Conservation (phyloP, 2,888 invertebrate species). For the Drosophila subquinaria region DNA sequence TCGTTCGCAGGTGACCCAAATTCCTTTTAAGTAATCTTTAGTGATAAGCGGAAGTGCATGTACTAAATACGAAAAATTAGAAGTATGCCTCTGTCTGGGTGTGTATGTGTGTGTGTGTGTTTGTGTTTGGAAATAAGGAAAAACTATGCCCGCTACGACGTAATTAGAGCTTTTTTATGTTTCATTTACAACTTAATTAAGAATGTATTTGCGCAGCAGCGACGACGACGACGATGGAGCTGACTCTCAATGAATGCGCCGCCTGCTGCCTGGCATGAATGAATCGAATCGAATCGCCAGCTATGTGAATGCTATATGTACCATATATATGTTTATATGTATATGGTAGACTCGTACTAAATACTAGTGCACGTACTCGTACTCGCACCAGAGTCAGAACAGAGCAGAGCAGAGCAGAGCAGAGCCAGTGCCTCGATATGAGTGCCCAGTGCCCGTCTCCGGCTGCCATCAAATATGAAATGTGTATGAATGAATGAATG, state of each 20-base stretch:
- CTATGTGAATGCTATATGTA: constrained; percentile 15
- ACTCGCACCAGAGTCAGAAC: neutral
- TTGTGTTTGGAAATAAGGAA: constrained; percentile 44
- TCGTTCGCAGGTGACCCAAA: constrained; percentile 65
- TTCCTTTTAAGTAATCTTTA: constrained; percentile 70
- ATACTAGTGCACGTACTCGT: constrained; percentile 8
- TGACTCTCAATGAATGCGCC: constrained; percentile 53
- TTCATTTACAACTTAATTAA: constrained; percentile 78
- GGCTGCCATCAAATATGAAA: constrained; percentile 48
- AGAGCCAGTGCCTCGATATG: constrained; percentile 15
- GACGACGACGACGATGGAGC: constrained; percentile 8
- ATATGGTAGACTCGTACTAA: constrained; percentile 4
- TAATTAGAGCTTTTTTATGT: constrained; percentile 75
- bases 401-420: neutral
- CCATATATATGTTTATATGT: neutral
- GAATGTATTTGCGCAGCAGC: constrained; percentile 76
- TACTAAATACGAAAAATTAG: constrained; percentile 67
- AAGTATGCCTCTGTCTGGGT: constrained; percentile 35
- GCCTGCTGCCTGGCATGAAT: constrained; percentile 37
- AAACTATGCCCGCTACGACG: constrained; percentile 60
- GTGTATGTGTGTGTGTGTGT: constrained; percentile 11
- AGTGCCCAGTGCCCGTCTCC: constrained; percentile 27
- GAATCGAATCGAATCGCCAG: constrained; percentile 30
- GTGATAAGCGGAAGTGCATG: constrained; percentile 77
- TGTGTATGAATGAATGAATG: constrained; percentile 52